Evolutionary conservation across 1,140 invertebrate genomes (phyloP).

Genomic region (Drosophila willistoni): DNA sequence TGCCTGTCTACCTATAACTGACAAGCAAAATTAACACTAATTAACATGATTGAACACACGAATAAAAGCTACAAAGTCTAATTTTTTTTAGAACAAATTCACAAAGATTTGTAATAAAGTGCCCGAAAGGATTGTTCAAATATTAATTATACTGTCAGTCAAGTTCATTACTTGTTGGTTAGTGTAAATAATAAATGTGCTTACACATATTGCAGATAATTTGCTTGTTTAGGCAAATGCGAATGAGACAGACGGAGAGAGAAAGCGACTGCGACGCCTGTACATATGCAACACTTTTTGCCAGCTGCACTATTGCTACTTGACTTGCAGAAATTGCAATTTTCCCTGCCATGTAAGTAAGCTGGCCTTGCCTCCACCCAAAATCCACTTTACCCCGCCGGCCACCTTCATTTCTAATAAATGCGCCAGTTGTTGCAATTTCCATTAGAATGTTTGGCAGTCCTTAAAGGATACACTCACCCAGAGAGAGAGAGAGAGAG

Average conservation of each 20-base stretch:
- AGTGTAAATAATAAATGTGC: conserved; percentile 10
- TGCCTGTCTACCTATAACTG: no score
- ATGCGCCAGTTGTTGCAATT: conserved; percentile 63
- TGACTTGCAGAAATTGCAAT: conserved; percentile 61
- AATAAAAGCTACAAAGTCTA: neutral
- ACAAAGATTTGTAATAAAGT: no score
- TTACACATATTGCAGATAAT: conserved; percentile 8
- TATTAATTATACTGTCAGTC: no score
- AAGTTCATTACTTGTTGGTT: neutral
- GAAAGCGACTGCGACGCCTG: neutral
- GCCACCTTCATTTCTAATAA: conserved; percentile 38
- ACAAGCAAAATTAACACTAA: neutral
- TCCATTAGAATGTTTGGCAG: conserved; percentile 34
- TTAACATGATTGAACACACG: neutral
- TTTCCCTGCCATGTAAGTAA: conserved; percentile 25
- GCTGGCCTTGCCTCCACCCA: neutral
- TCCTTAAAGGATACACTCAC: neutral
- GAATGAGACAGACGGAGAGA: neutral
- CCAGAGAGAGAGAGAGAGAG: neutral
- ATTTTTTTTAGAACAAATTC: neutral
- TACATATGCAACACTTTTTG: conserved; percentile 31
- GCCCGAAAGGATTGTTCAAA: no score
- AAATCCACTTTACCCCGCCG: neutral
- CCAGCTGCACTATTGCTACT: conserved; percentile 40
- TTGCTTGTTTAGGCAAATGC: neutral